Percentiles rank a stretch among this genome's conserved stretches.
phyloP scores from a whole-genome alignment of 2,888 invertebrate genomes.

The Camponotus fellah region DNA sequence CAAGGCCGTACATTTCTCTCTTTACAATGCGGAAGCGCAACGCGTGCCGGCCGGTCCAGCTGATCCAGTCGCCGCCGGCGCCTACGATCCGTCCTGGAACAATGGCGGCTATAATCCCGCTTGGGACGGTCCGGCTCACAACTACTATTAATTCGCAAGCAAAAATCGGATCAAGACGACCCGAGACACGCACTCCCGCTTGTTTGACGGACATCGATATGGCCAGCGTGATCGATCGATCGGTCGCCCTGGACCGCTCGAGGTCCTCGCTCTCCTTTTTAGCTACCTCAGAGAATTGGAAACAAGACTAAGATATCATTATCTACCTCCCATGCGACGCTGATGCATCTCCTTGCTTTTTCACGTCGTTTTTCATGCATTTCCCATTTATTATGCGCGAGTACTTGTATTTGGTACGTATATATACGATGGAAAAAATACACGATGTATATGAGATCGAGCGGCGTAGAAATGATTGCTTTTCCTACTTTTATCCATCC shows the following conservation, averaged over 20 bases:
- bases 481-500: background rate
- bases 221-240: background rate
- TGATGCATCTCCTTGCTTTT: background rate
- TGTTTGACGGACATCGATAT: background rate
- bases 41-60: conserved; percentile 75
- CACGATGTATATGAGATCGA: conserved; percentile 9
- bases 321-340: conserved; percentile 41
- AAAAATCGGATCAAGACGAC: conserved; percentile 19
- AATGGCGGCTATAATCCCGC: conserved; percentile 65
- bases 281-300: conserved; percentile 65
- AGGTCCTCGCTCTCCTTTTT: background rate
- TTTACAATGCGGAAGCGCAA: conserved; percentile 81
- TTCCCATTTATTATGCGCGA: conserved; percentile 7
- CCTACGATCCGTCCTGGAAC: conserved; percentile 77
- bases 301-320: conserved; percentile 46
- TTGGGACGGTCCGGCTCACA: conserved; percentile 68
- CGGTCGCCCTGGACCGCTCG: conserved; percentile 10
- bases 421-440: conserved; percentile 35
- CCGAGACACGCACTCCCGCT: conserved; percentile 5
- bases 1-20: conserved; percentile 84
- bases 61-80: conserved; percentile 64
- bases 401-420: conserved; percentile 6
- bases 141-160: conserved; percentile 68
- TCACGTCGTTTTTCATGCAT: conserved; percentile 9
- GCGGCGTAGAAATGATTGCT: background rate